These are phyloP conservation scores for Paelopatides confundens DNA, from an alignment of 53 echinoderm and acorn worm species.

Conservation along the genomic window DNA sequence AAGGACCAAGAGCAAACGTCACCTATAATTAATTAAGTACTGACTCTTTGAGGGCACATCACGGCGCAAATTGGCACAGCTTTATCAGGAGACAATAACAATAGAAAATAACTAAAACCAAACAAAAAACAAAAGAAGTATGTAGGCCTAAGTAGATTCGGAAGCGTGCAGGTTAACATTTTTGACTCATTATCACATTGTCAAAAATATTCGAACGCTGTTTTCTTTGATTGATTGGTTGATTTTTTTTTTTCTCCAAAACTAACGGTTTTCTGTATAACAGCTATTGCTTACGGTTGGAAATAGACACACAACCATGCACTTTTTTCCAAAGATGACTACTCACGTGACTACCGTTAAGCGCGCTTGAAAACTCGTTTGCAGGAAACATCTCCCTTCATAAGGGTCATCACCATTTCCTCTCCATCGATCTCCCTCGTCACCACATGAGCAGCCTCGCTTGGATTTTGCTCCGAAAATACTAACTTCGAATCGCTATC, in stretches of 20 bases:
- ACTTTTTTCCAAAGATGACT: background rate
- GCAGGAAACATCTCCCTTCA: slow-evolving; percentile 77
- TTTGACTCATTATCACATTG: background rate
- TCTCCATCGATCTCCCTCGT: slow-evolving; percentile 79
- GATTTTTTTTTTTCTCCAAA: too few species aligned
- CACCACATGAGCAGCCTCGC: slow-evolving; percentile 85
- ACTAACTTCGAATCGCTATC: slow-evolving; percentile 85
- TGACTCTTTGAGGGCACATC: slow-evolving; percentile 27
- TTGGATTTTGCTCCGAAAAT: slow-evolving; percentile 70
- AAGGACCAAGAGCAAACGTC: background rate
- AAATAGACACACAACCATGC: background rate
- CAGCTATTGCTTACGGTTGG: background rate
- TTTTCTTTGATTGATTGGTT: too few species aligned
- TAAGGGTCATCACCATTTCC: slow-evolving; percentile 94
- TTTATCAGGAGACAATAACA: background rate
- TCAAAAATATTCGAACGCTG: too few species aligned
- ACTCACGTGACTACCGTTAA: background rate
- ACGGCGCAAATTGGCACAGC: slow-evolving; percentile 18
- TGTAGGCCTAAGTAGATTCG: background rate
- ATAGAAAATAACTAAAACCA: background rate
- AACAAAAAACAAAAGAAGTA: background rate
- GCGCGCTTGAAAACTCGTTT: slow-evolving; percentile 76
- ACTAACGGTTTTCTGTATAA: background rate
- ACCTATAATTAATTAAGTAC: slow-evolving; percentile 10
- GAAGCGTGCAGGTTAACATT: slow-evolving; percentile 18